Percentiles rank a stretch among this genome's conserved stretches.
These are phyloP conservation scores for Bombus impatiens DNA, from an alignment of 1,140 invertebrate genomes.

Conservation along the genomic window DNA sequence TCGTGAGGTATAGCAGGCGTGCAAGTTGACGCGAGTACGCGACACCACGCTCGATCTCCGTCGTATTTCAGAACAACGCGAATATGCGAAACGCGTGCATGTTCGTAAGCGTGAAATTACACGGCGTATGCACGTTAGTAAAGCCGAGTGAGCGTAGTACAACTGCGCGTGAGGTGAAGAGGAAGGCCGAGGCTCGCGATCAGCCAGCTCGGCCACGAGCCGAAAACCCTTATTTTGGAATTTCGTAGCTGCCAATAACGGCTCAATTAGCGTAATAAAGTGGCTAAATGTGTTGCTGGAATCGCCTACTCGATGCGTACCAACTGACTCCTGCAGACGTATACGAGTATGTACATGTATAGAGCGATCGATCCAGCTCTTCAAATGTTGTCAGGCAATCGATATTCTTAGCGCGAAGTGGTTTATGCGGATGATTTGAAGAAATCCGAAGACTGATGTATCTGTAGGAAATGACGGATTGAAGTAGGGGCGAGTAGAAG, in stretches of 20 bases:
- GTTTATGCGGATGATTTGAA: not conserved
- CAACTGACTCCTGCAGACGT: not conserved
- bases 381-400: not conserved
- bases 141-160: not conserved
- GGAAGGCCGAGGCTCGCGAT: not conserved
- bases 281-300: not conserved
- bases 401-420: not conserved
- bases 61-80: conserved; percentile 57
- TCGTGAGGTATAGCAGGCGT: conserved; percentile 23
- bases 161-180: not conserved
- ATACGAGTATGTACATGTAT: no score
- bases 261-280: conserved; percentile 63
- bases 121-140: conserved; percentile 18
- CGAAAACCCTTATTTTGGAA: conserved; percentile 62
- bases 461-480: not conserved
- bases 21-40: conserved; percentile 51
- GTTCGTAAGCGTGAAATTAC: conserved; percentile 67
- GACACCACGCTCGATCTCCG: conserved; percentile 52
- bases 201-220: not conserved
- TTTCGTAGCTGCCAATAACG: conserved; percentile 47
- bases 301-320: not conserved
- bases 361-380: not conserved
- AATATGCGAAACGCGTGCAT: conserved; percentile 63
- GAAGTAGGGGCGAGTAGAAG: not conserved
- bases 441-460: not conserved